A percentile compares a stretch with the other conserved stretches of the same genome.
Evolutionary conservation across 2,888 invertebrate genomes (phyloP).

Genomic region (Macrophya alboannulata): DNA sequence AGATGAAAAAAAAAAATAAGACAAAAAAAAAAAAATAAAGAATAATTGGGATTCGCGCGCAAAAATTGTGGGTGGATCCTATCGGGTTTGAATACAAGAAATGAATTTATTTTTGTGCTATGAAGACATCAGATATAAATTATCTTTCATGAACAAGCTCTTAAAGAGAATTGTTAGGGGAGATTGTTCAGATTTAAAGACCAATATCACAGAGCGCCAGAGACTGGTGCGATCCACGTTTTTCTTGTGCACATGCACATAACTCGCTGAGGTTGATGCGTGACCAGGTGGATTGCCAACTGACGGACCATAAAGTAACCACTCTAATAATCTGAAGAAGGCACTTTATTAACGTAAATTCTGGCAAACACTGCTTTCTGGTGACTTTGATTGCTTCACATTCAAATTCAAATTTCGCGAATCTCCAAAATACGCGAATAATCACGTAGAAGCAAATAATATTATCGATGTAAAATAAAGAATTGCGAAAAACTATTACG

Average conservation of each 20-base stretch:
- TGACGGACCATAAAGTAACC: not conserved
- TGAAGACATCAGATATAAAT: slow-evolving; percentile 7
- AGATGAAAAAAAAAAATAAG: not conserved
- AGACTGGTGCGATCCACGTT: slow-evolving; percentile 38
- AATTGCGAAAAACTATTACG: no score
- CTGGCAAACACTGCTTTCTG: not conserved
- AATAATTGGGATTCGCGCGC: slow-evolving; percentile 49
- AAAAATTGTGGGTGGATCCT: slow-evolving; percentile 41
- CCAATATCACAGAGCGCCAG: slow-evolving; percentile 20
- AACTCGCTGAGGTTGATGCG: slow-evolving; percentile 6
- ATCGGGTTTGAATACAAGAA: not conserved
- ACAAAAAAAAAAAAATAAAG: not conserved
- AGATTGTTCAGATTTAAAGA: not conserved
- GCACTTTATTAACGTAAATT: not conserved
- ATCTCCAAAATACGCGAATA: not conserved
- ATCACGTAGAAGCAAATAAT: no score
- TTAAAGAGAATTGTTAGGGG: not conserved
- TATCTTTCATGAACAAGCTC: not conserved
- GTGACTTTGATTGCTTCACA: not conserved
- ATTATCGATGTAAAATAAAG: no score
- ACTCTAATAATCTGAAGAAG: not conserved
- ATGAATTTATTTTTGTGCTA: not conserved
- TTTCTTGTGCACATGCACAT: slow-evolving; percentile 14
- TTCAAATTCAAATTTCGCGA: not conserved
- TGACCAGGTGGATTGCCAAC: slow-evolving; percentile 23